A percentile compares a stretch with the other conserved stretches of the same genome.
phyloP scores from a whole-genome alignment of 35 echinoderm and acorn worm species.

The Stichopus chloronotus region DNA sequence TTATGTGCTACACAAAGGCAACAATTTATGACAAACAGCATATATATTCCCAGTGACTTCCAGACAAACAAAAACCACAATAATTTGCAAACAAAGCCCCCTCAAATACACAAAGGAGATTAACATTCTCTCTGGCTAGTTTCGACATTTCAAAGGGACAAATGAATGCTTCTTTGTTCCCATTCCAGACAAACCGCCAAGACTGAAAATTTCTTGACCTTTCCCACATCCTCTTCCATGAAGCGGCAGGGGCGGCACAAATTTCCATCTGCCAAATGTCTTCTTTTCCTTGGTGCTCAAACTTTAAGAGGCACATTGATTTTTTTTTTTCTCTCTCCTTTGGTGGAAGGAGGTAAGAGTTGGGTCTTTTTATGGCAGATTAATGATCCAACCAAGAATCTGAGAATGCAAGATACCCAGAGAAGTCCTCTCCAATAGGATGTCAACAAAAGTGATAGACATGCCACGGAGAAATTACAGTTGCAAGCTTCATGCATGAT shows the following conservation, averaged over 20 bases:
- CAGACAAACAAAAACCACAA: neutral
- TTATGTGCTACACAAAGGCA: neutral
- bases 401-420: conserved; percentile 25
- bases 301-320: neutral
- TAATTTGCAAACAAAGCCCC: neutral
- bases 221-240: neutral
- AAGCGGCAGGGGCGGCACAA: neutral
- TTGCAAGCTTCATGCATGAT: neutral
- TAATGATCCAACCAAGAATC: conserved; percentile 48
- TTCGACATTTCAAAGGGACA: neutral
- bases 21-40: neutral
- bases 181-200: neutral
- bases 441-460: neutral
- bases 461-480: neutral
- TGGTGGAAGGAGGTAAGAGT: neutral
- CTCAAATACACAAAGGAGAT: neutral
- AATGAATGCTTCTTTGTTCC: conserved; percentile 15
- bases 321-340: neutral
- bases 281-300: neutral
- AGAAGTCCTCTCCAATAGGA: neutral
- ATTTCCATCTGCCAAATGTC: neutral
- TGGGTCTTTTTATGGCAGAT: conserved; percentile 25
- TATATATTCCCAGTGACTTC: neutral
- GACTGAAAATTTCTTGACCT: neutral
- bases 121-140: conserved; percentile 11